phyloP scores from a whole-genome alignment of 2,888 invertebrate species.

The Athrips mouffetella region DNA sequence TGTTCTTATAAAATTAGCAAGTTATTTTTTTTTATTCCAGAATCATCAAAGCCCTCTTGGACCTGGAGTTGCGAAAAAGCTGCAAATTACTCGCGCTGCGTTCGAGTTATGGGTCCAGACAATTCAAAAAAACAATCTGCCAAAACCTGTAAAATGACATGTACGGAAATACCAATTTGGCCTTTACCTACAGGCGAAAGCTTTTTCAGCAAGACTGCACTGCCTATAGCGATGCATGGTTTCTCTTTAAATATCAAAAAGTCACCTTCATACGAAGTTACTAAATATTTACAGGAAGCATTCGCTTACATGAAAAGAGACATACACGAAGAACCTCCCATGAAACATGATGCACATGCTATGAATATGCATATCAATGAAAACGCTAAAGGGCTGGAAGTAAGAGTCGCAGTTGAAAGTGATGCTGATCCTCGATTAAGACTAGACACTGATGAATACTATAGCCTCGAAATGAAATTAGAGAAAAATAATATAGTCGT shows the following conservation, averaged over 20 bases:
- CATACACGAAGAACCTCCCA: conserved; percentile 32
- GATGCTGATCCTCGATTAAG: conserved; percentile 77
- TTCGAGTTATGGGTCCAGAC: background rate
- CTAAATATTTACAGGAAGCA: conserved; percentile 67
- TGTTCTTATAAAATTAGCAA: background rate
- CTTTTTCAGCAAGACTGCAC: conserved; percentile 80
- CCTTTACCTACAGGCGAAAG: conserved; percentile 87
- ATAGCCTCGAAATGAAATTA: conserved; percentile 79
- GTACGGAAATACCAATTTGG: conserved; percentile 62
- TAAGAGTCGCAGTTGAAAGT: conserved; percentile 74
- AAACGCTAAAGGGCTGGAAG: background rate
- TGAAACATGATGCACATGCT: background rate
- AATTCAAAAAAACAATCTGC: background rate
- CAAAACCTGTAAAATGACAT: background rate
- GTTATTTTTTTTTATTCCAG: background rate
- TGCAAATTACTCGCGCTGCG: conserved; percentile 35
- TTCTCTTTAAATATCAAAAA: conserved; percentile 59
- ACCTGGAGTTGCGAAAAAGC: background rate
- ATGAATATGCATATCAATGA: background rate
- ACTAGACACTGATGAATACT: conserved; percentile 85
- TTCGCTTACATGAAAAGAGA: conserved; percentile 73
- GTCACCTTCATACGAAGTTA: conserved; percentile 55
- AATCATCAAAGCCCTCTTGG: background rate
- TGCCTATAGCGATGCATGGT: conserved; percentile 65
- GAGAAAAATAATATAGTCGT: conserved; percentile 72